phyloP scores from a whole-genome alignment of 2,888 invertebrate species.

The Noctua janthe region DNA sequence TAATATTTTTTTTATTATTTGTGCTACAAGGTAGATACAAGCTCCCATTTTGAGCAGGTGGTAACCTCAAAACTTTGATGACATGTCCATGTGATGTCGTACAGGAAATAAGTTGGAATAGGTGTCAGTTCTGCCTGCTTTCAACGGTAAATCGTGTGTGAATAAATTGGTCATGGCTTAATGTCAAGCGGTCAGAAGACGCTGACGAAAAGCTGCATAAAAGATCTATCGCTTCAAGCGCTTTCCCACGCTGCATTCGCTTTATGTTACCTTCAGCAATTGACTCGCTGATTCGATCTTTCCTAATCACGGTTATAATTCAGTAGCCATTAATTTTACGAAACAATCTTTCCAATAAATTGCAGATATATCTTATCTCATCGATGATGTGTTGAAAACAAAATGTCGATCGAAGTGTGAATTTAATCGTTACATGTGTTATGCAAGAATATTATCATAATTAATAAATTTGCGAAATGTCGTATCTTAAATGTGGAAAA shows the following conservation, averaged over 20 bases:
- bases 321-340: constrained; percentile 43
- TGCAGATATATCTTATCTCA: constrained; percentile 46
- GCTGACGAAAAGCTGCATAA: constrained; percentile 26
- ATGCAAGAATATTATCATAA: constrained; percentile 59
- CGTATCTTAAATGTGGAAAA: constrained; percentile 40
- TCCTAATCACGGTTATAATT: constrained; percentile 24
- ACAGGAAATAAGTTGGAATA: constrained; percentile 54
- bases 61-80: constrained; percentile 64
- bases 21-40: constrained; percentile 70
- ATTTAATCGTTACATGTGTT: constrained; percentile 40
- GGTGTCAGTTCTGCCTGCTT: constrained; percentile 31
- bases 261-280: constrained; percentile 14
- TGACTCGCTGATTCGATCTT: constrained; percentile 16
- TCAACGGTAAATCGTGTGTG: constrained; percentile 41
- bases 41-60: constrained; percentile 69
- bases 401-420: constrained; percentile 30
- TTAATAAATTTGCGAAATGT: constrained; percentile 49
- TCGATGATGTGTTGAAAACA: constrained; percentile 38
- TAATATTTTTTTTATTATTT: constrained; percentile 77
- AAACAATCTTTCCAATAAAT: constrained; percentile 30
- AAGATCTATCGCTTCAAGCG: constrained; percentile 8
- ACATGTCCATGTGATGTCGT: constrained; percentile 56
- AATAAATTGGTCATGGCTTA: constrained; percentile 33
- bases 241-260: constrained; percentile 34
- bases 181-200: constrained; percentile 18